Conservation (phyloP, 2,113 vertebrate species). For the Glaucomys volans region DNA sequence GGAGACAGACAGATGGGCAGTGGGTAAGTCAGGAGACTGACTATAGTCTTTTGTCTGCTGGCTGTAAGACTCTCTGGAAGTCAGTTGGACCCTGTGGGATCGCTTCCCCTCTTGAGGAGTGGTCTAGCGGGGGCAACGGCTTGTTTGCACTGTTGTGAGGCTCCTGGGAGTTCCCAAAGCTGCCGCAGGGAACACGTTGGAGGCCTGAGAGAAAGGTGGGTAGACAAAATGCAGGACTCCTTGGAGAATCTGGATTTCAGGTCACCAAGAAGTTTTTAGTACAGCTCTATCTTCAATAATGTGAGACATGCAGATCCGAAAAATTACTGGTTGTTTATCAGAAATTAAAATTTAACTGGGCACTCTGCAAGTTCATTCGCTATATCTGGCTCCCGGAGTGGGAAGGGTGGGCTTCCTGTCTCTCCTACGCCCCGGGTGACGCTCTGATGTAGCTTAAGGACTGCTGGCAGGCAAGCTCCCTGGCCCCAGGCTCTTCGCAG, state of each 20-base stretch:
- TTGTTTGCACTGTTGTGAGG: rapidly evolving
- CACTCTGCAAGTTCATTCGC: neutral
- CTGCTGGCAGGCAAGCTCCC: too few relatives aligned
- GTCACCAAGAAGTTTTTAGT: neutral
- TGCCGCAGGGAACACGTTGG: rapidly evolving
- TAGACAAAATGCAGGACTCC: neutral
- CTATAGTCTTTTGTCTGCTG: neutral
- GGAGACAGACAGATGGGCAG: neutral
- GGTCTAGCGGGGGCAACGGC: neutral
- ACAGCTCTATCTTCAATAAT: neutral
- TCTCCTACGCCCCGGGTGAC: neutral
- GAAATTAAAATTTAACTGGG: neutral
- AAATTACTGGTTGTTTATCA: neutral
- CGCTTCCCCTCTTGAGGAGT: rapidly evolving
- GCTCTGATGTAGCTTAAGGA: neutral
- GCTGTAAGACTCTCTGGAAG: neutral
- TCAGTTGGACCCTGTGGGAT: rapidly evolving
- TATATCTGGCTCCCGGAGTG: neutral
- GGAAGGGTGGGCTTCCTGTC: rapidly evolving
- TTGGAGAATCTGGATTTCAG: neutral
- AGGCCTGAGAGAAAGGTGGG: too few relatives aligned
- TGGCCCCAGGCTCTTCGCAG: rapidly evolving
- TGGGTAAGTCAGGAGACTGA: neutral
- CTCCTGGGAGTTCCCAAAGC: too few relatives aligned
- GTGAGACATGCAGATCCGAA: too few relatives aligned